A percentile compares a stretch with the other conserved stretches of the same genome.
Conservation (phyloP, 2,113 vertebrate genomes). For the Pungitius pungitius region DNA sequence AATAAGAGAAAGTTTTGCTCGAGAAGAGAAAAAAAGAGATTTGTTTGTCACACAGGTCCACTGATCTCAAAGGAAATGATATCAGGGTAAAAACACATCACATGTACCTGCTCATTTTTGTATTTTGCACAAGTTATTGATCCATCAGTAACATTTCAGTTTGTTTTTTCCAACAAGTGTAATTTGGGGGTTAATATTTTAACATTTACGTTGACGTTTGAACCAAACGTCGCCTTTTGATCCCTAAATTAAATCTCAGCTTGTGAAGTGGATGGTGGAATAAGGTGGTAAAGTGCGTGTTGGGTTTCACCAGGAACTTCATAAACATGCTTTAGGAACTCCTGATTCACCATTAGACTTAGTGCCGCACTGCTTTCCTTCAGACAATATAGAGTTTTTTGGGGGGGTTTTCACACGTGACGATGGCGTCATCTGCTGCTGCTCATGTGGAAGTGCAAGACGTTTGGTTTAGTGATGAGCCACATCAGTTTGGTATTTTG, state of each 20-base stretch:
- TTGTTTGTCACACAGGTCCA: too few relatives aligned
- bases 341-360: neutral
- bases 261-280: neutral
- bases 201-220: neutral
- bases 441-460: neutral
- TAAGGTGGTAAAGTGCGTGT: neutral
- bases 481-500: neutral
- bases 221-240: neutral
- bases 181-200: neutral
- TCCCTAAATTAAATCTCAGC: neutral
- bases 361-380: neutral
- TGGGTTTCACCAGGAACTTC: neutral
- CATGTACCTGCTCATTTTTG: neutral
- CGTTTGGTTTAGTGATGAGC: neutral
- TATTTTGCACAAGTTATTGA: neutral
- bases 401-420: neutral
- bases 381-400: neutral
- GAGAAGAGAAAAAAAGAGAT: neutral
- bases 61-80: neutral
- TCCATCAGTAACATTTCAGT: neutral
- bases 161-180: neutral
- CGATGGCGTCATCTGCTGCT: conserved; percentile 49
- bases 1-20: neutral
- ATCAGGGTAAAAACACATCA: neutral
- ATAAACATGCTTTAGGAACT: neutral